A percentile compares a stretch with the other conserved stretches of the same genome.
Evolutionary conservation across 2,888 invertebrate species (phyloP).

Genomic region (Drosophila eohydei): DNA sequence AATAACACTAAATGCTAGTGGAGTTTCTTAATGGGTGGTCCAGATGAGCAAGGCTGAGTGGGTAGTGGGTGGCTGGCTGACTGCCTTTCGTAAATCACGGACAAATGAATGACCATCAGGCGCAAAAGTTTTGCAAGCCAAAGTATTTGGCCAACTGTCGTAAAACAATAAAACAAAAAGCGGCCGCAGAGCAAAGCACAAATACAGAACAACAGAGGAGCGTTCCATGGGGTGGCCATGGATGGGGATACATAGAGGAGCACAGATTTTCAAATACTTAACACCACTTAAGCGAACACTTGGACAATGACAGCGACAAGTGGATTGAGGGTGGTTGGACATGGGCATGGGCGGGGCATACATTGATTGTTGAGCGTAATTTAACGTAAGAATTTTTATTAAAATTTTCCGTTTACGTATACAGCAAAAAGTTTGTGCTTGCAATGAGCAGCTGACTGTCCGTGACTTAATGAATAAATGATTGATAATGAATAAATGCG

Average conservation of each 20-base stretch:
- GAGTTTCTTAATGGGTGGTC: slow-evolving; percentile 30
- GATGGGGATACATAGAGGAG: slow-evolving; percentile 25
- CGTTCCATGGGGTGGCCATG: not conserved
- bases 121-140: slow-evolving; percentile 67
- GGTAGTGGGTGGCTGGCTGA: slow-evolving; percentile 1
- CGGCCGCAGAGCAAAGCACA: slow-evolving; percentile 44
- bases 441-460: slow-evolving; percentile 33
- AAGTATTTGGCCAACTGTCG: slow-evolving; percentile 78
- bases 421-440: slow-evolving; percentile 44
- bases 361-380: slow-evolving; percentile 63
- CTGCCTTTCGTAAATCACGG: slow-evolving; percentile 69
- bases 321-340: not conserved
- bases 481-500: slow-evolving; percentile 47
- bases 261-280: slow-evolving; percentile 76
- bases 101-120: slow-evolving; percentile 78
- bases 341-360: not conserved
- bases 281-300: slow-evolving; percentile 71
- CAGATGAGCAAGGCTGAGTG: not conserved
- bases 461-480: slow-evolving; percentile 60
- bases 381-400: slow-evolving; percentile 76
- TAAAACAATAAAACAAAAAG: slow-evolving; percentile 75
- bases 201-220: slow-evolving; percentile 17
- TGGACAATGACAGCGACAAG: slow-evolving; percentile 64
- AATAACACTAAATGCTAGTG: slow-evolving; percentile 64
- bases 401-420: slow-evolving; percentile 66